Conservation (phyloP, 2,797 vertebrate genomes). For the Myotis pilosus region DNA sequence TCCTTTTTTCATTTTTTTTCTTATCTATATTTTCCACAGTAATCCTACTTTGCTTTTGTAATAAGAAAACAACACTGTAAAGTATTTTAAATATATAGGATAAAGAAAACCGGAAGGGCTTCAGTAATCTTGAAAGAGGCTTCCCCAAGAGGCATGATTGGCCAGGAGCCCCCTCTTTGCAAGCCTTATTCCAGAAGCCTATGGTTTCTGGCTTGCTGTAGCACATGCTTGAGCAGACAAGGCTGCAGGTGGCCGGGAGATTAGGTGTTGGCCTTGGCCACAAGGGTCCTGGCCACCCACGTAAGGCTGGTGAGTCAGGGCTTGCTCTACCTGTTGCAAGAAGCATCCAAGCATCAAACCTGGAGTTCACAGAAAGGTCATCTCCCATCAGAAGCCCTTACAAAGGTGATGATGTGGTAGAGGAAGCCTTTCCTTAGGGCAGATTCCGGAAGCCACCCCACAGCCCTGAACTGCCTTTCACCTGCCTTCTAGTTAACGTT, state of each 20-base stretch:
- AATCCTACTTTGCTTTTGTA: background rate
- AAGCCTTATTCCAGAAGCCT: background rate
- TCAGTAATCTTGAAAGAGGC: background rate
- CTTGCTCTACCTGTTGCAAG: conserved; percentile 60
- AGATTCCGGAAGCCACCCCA: background rate
- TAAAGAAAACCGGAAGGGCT: conserved; percentile 14
- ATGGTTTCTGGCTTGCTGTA: background rate
- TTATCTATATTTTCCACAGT: background rate
- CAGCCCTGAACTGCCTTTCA: background rate
- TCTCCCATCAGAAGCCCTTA: conserved; percentile 14
- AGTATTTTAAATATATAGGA: background rate
- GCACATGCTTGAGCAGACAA: background rate
- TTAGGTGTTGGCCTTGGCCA: conserved; percentile 41
- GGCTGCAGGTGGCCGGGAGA: conserved; percentile 38
- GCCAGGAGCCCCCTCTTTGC: background rate
- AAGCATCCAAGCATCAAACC: conserved; percentile 44
- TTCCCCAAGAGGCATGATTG: background rate
- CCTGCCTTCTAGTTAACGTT: background rate
- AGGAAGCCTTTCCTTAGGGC: conserved; percentile 15
- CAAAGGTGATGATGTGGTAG: background rate
- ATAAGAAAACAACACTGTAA: background rate
- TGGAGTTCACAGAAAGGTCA: conserved; percentile 56
- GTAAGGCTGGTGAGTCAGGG: conserved; percentile 58
- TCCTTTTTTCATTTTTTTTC: background rate
- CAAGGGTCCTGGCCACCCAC: conserved; percentile 47